Evolutionary conservation across 2,888 invertebrate genomes (phyloP).

Genomic region (Terebella lapidaria): DNA sequence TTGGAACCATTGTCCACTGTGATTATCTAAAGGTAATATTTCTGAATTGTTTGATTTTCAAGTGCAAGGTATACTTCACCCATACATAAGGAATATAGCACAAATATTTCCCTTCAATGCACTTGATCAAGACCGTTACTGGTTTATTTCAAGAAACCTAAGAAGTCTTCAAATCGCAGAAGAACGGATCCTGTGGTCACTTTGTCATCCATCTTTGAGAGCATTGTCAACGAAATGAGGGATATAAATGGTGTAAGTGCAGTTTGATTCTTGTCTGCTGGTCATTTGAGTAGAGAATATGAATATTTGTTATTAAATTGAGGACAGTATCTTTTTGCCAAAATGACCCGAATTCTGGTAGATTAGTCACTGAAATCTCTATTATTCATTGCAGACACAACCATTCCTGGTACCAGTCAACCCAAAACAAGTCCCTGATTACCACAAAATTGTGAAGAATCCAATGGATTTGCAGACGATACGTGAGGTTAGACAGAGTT

Average conservation of each 20-base stretch:
- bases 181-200: slow-evolving; percentile 90
- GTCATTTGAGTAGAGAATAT: too few relatives aligned
- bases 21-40: slow-evolving; percentile 70
- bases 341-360: too few relatives aligned
- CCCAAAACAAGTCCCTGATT: slow-evolving; percentile 87
- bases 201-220: slow-evolving; percentile 82
- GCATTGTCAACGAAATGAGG: slow-evolving; percentile 83
- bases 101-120: too few relatives aligned
- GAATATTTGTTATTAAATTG: too few relatives aligned
- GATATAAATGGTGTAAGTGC: slow-evolving; percentile 75
- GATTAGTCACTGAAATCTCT: too few relatives aligned
- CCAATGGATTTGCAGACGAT: slow-evolving; percentile 98
- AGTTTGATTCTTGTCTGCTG: too few relatives aligned
- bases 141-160: slow-evolving; percentile 45
- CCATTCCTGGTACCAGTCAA: slow-evolving; percentile 93
- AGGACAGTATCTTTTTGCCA: too few relatives aligned
- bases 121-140: too few relatives aligned
- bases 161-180: slow-evolving; percentile 72
- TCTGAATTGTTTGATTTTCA: background rate
- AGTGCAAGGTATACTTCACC: background rate
- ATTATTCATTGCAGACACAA: slow-evolving; percentile 59
- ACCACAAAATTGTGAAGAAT: slow-evolving; percentile 81
- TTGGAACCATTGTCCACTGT: slow-evolving; percentile 70
- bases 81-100: too few relatives aligned
- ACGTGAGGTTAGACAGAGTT: slow-evolving; percentile 61